Conservation (phyloP, 1,140 invertebrate genomes). For the Trypoxylus dichotomus region DNA sequence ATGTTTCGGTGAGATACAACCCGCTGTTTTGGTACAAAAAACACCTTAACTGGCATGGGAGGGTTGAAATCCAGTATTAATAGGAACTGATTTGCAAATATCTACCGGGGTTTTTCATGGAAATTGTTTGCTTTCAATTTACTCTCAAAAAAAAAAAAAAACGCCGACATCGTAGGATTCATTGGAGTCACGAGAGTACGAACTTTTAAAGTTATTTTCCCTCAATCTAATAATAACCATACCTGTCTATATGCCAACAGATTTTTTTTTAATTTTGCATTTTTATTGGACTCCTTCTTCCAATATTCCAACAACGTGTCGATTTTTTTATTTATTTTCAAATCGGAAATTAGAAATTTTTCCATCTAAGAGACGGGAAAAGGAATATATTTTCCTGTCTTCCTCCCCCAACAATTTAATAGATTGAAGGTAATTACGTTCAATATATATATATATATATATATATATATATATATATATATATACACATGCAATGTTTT, state of each 20-base stretch:
- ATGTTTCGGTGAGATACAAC: background rate
- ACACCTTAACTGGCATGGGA: background rate
- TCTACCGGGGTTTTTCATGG: background rate
- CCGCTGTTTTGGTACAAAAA: background rate
- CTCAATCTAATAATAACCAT: background rate
- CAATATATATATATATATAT: too few relatives aligned
- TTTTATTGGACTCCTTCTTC: background rate
- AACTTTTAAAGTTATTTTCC: background rate
- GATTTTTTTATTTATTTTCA: background rate
- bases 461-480: background rate
- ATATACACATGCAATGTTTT: background rate
- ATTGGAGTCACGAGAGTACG: background rate
- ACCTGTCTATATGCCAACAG: background rate
- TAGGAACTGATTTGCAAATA: background rate
- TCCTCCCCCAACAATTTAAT: background rate
- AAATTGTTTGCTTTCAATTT: background rate
- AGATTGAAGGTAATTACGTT: background rate
- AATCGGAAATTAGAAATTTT: background rate
- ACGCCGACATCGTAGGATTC: background rate
- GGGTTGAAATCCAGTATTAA: background rate
- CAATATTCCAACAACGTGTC: background rate
- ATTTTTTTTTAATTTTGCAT: background rate
- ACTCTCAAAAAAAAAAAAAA: too few relatives aligned
- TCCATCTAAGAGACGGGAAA: background rate
- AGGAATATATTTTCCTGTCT: background rate